phyloP scores from a whole-genome alignment of 2,797 vertebrate genomes.

The Lagorchestes hirsutus region DNA sequence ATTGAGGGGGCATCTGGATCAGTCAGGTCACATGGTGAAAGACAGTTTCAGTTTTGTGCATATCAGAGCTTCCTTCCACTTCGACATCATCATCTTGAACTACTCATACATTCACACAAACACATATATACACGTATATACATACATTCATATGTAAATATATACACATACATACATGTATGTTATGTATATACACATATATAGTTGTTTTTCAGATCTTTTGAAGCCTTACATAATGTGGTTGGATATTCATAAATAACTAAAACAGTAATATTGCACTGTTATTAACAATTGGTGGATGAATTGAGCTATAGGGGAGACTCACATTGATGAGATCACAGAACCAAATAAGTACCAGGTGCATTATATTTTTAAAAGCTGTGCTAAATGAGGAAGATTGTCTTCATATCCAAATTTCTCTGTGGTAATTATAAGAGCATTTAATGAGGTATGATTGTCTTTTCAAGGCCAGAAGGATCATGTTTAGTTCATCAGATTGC shows the following conservation, averaged over 20 bases:
- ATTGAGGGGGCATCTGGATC: constrained; percentile 39
- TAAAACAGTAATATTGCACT: background rate
- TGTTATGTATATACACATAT: background rate
- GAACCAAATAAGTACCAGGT: background rate
- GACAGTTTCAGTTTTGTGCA: constrained; percentile 24
- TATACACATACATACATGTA: background rate
- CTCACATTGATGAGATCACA: background rate
- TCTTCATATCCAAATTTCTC: constrained; percentile 28
- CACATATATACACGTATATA: no score
- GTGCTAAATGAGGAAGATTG: constrained; percentile 5
- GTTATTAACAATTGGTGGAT: background rate
- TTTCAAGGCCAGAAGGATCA: background rate
- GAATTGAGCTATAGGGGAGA: background rate
- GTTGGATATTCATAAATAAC: background rate
- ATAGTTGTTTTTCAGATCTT: background rate
- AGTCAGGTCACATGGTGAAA: constrained; percentile 7
- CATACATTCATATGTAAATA: no score
- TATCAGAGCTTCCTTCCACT: background rate
- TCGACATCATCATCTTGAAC: background rate
- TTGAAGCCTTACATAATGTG: background rate
- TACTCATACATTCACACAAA: background rate
- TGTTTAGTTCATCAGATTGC: background rate
- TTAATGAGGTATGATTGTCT: constrained; percentile 26
- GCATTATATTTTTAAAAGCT: background rate
- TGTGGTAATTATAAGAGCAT: background rate